Conservation (phyloP, 2,888 invertebrate genomes). For the Cerastis rubricosa region DNA sequence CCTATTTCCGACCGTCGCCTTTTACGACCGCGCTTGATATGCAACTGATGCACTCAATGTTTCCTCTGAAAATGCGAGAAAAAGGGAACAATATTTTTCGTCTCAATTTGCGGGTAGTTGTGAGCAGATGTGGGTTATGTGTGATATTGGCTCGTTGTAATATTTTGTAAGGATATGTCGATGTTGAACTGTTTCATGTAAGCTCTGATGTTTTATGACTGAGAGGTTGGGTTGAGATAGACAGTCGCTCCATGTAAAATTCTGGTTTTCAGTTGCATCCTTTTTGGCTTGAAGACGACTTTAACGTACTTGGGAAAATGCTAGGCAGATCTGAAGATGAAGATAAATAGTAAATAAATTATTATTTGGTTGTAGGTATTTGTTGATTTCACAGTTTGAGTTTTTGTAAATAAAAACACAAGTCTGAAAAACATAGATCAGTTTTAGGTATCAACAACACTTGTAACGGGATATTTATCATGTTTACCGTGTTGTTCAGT, state of each 20-base stretch:
- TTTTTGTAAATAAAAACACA: not conserved
- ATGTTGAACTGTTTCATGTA: not conserved
- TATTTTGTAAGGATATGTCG: not conserved
- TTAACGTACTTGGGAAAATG: not conserved
- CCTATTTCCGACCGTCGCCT: conserved; percentile 44
- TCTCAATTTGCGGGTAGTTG: conserved; percentile 35
- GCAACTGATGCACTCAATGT: conserved; percentile 49
- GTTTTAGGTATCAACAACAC: no score
- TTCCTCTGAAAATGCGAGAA: conserved; percentile 22
- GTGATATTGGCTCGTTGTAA: not conserved
- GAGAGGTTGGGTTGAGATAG: not conserved
- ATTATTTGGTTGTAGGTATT: no score
- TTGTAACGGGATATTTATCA: no score
- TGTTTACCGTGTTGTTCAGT: no score
- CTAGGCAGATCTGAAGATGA: not conserved
- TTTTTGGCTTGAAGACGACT: no score
- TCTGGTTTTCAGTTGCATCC: not conserved
- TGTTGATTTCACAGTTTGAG: no score
- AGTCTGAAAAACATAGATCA: not conserved
- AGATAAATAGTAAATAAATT: not conserved
- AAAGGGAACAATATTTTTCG: conserved; percentile 17
- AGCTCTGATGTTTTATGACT: not conserved
- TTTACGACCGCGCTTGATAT: conserved; percentile 51
- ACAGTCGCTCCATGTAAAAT: not conserved
- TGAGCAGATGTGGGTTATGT: not conserved